phyloP scores from a whole-genome alignment of 2,888 invertebrate species.

The Agrypnus murinus region DNA sequence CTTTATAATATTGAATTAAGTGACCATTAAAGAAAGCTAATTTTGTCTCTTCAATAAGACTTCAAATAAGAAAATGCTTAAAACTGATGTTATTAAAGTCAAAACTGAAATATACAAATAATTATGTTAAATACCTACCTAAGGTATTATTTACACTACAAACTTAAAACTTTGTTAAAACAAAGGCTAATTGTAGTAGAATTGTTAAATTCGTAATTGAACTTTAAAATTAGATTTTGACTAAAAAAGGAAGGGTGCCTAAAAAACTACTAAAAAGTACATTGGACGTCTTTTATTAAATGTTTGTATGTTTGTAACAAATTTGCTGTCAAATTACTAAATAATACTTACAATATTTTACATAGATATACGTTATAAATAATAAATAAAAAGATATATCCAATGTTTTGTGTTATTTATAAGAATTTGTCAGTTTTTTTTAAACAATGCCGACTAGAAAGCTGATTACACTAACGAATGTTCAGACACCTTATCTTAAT shows the following conservation, averaged over 20 bases:
- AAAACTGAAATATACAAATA: neutral
- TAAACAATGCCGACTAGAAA: constrained; percentile 67
- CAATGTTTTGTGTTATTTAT: constrained; percentile 63
- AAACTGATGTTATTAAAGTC: neutral
- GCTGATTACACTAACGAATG: constrained; percentile 68
- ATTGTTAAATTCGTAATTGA: too few species aligned
- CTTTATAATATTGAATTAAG: too few species aligned
- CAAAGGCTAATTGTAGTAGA: too few species aligned
- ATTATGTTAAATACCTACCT: neutral
- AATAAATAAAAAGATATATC: constrained; percentile 60
- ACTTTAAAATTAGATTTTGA: too few species aligned
- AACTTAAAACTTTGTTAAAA: neutral
- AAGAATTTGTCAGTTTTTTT: constrained; percentile 63
- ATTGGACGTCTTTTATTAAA: constrained; percentile 68
- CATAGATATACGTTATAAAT: constrained; percentile 60
- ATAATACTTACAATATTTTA: constrained; percentile 63
- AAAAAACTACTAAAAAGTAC: constrained; percentile 46
- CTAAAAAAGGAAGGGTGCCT: neutral
- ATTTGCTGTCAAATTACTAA: constrained; percentile 62
- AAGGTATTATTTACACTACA: too few species aligned
- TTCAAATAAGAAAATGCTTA: too few species aligned
- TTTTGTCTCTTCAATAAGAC: too few species aligned
- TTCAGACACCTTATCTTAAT: constrained; percentile 63
- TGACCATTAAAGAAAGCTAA: too few species aligned
- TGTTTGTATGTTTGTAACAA: constrained; percentile 61